A percentile compares a stretch with the other conserved stretches of the same genome.
These are phyloP conservation scores for Paramisgurnus dabryanus DNA, from an alignment of 2,113 vertebrate species.

Conservation along the genomic window DNA sequence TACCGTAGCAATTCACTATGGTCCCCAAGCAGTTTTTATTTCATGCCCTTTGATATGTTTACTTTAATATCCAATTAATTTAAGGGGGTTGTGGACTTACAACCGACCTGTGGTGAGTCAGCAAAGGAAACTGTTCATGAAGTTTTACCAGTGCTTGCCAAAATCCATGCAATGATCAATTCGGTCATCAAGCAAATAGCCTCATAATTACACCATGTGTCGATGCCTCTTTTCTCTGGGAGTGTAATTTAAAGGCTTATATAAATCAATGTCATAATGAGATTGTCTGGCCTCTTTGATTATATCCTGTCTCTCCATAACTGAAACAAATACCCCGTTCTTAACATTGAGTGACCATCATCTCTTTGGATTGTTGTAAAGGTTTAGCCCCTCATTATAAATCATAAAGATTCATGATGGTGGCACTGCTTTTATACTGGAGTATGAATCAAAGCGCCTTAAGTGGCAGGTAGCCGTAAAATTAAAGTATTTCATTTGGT, in stretches of 20 bases:
- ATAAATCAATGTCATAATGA: constrained; percentile 39
- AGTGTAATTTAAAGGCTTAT: constrained; percentile 42
- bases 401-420: not conserved
- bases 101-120: constrained; percentile 35
- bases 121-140: constrained; percentile 45
- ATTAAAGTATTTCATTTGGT: not conserved
- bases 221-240: constrained; percentile 1
- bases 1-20: constrained; percentile 52
- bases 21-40: constrained; percentile 56
- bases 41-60: constrained; percentile 54
- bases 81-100: constrained; percentile 23
- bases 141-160: constrained; percentile 21
- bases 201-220: constrained; percentile 35
- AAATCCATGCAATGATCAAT: constrained; percentile 47
- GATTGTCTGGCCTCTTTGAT: constrained; percentile 1
- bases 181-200: constrained; percentile 24
- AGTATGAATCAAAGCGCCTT: not conserved
- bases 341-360: not conserved
- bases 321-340: constrained; percentile 8
- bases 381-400: not conserved
- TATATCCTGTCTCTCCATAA: not conserved
- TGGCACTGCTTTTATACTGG: not conserved
- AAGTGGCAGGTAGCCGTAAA: too few relatives aligned
- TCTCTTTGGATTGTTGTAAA: not conserved
- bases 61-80: constrained; percentile 13